A percentile compares a stretch with the other conserved stretches of the same genome.
Conservation (phyloP, 2,113 vertebrate genomes). For the Delphinapterus leucas region DNA sequence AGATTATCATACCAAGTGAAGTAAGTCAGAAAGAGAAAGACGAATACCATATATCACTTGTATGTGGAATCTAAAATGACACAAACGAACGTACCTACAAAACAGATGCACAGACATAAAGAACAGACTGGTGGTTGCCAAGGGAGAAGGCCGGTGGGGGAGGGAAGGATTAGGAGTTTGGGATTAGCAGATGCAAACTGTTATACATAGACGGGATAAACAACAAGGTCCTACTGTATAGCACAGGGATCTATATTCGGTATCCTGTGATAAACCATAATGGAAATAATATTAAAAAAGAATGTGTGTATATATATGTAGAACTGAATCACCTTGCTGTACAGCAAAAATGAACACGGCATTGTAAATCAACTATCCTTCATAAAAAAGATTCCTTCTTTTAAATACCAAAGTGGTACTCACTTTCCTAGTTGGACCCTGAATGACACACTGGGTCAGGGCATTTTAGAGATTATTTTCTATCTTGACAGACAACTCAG, state of each 20-base stretch:
- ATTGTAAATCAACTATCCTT: neutral
- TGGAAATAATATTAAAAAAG: neutral
- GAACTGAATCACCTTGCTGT: neutral
- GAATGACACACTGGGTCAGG: neutral
- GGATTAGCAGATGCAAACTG: neutral
- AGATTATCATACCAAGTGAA: neutral
- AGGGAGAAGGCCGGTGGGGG: neutral
- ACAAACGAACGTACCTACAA: neutral
- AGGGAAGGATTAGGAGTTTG: neutral
- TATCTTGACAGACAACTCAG: neutral
- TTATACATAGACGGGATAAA: neutral
- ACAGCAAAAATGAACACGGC: neutral
- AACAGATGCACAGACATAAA: neutral
- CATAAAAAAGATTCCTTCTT: neutral
- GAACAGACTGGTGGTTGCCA: too few species aligned
- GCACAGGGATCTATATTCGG: neutral
- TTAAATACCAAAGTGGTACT: neutral
- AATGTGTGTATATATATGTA: neutral
- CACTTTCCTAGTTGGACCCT: neutral
- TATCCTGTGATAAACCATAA: neutral
- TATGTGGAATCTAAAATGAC: neutral
- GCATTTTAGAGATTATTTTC: neutral
- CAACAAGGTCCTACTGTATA: neutral
- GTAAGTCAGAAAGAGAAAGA: neutral
- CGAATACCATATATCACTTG: neutral